Evolutionary conservation across 2,113 vertebrate genomes (phyloP).

Genomic region (Mystacornis crossleyi): DNA sequence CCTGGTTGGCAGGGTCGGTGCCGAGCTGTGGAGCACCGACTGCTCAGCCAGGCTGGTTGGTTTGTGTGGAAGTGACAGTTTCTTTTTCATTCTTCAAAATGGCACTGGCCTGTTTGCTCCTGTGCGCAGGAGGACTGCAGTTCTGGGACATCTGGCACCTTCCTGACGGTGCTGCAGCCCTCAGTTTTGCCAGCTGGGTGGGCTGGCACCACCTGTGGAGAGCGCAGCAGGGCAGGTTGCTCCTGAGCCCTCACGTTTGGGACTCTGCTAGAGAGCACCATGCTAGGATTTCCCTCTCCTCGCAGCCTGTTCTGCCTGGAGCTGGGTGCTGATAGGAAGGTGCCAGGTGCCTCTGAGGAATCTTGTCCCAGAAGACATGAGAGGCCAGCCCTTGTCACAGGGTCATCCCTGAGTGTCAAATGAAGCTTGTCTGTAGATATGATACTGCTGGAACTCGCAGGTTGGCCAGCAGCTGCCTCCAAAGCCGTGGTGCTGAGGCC

Average conservation of each 20-base stretch:
- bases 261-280: not conserved
- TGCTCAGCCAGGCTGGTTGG: not conserved
- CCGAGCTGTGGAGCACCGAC: fast-evolving
- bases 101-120: not conserved
- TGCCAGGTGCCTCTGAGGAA: not conserved
- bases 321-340: not conserved
- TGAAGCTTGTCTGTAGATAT: not conserved
- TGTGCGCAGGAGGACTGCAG: not conserved
- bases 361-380: not conserved
- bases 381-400: not conserved
- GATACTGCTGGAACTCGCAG: not conserved
- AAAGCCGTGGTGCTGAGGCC: not conserved
- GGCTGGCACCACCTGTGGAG: not conserved
- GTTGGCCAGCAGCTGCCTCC: not conserved
- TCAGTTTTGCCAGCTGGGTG: not conserved
- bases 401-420: not conserved
- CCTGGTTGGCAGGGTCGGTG: fast-evolving
- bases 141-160: not conserved
- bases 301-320: not conserved
- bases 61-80: not conserved
- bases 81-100: not conserved
- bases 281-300: not conserved
- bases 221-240: not conserved
- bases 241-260: fast-evolving
- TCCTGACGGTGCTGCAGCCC: fast-evolving